Evolutionary conservation across 2,797 vertebrate species (phyloP).

Genomic region (Macropodus opercularis): DNA sequence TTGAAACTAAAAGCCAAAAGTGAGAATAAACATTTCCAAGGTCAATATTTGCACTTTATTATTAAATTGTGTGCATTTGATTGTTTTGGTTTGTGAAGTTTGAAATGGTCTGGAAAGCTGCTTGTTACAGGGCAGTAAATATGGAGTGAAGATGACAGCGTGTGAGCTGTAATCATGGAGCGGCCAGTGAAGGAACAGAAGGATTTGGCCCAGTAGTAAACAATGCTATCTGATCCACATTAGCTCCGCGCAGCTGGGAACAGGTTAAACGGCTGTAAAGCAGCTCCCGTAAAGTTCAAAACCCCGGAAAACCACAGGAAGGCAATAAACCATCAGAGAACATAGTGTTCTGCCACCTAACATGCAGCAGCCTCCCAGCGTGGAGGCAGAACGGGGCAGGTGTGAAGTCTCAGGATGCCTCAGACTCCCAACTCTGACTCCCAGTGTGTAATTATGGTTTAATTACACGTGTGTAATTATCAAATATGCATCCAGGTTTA

Average conservation of each 20-base stretch:
- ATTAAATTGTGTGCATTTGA: no score
- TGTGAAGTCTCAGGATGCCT: slow-evolving; percentile 37
- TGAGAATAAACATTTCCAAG: no score
- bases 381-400: slow-evolving; percentile 40
- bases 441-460: not conserved
- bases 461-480: not conserved
- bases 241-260: slow-evolving; percentile 44
- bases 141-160: not conserved
- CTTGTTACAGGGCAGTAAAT: slow-evolving; percentile 11
- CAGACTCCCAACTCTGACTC: not conserved
- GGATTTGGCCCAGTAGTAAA: slow-evolving; percentile 30
- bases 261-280: slow-evolving; percentile 63
- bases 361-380: slow-evolving; percentile 17
- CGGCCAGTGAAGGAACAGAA: slow-evolving; percentile 39
- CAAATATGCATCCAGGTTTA: not conserved
- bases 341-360: slow-evolving; percentile 56
- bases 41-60: no score
- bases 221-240: slow-evolving; percentile 49
- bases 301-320: slow-evolving; percentile 67
- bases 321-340: slow-evolving; percentile 67
- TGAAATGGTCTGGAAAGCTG: not conserved
- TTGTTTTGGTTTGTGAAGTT: no score
- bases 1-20: no score
- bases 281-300: slow-evolving; percentile 68
- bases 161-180: slow-evolving; percentile 6